Conservation (phyloP, 2,888 invertebrate genomes). For the Ichneumoninae sp. region DNA sequence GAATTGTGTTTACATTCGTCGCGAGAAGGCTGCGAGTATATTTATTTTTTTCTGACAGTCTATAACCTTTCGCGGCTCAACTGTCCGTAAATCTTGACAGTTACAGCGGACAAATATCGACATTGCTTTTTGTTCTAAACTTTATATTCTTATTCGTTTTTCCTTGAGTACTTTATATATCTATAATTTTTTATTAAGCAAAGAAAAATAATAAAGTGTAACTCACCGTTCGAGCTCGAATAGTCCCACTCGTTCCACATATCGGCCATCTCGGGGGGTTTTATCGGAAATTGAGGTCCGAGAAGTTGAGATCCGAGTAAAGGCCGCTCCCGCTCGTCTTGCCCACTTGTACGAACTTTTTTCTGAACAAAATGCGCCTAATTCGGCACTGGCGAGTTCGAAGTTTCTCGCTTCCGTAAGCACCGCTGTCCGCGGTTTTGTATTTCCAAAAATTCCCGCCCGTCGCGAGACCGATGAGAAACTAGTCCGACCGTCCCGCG, state of each 20-base stretch:
- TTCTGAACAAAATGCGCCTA: slow-evolving; percentile 58
- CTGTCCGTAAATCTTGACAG: neutral
- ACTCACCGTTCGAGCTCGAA: slow-evolving; percentile 87
- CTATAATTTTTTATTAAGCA: neutral
- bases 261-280: slow-evolving; percentile 77
- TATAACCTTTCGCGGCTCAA: neutral
- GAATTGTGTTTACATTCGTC: neutral
- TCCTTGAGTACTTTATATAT: neutral
- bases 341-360: slow-evolving; percentile 71
- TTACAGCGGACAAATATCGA: neutral
- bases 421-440: slow-evolving; percentile 32
- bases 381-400: slow-evolving; percentile 41
- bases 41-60: neutral
- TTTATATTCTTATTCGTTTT: neutral
- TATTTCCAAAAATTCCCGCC: slow-evolving; percentile 25
- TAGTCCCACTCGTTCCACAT: slow-evolving; percentile 88
- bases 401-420: slow-evolving; percentile 52
- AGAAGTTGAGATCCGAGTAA: slow-evolving; percentile 82
- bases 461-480: slow-evolving; percentile 42
- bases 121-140: neutral
- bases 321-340: slow-evolving; percentile 81
- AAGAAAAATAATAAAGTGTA: neutral
- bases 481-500: slow-evolving; percentile 1
- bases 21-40: neutral
- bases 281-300: slow-evolving; percentile 81